Evolutionary conservation across 2,113 vertebrate species (phyloP), one percentile per base, ranked within the genome.

Genomic region (Orthochromis malagaraziensis): DNA sequence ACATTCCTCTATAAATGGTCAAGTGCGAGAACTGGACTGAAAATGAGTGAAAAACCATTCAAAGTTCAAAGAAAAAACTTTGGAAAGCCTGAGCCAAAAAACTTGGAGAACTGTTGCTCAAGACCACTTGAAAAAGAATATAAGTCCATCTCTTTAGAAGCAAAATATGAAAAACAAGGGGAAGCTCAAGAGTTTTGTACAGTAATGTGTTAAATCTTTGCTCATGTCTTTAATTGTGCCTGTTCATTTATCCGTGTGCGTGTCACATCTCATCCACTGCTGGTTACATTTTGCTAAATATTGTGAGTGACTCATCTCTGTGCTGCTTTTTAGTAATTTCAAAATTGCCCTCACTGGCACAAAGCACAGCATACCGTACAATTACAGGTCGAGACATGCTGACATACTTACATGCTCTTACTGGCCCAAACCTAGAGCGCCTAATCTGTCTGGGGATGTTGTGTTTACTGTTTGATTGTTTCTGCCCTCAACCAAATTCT

Each of bases 351-450:
- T 86, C 2, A 3, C 70, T 90, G 88, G 84, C 51, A 70, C 87
- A 86, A 53, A 26, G 33, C 82, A 58, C 13, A 42, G 42, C 55
- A 83, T 65, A 26, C 65, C 33, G 35, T 54, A 19, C 55, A 84
- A 63, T 86, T 81, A 63, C 87, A 84, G 86, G 87, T 87, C 40
- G 24, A 73, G 81, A 88, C 86, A 81, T 73, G 91, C 65, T 90
- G 86, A 90, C 90, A 87, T 87, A 55, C 81, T 73, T 35, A 3
- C 51, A 31, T 68, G 49, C 55, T 53, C 54, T 82, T 47, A 7
- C 47, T 24, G 85, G 40, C 11, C 84, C 49, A 84, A 79, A 88
- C 45, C 58, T 24, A 35, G 55, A 85, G 47, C n/a, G 82, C 24
- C 29, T 85, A 57, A 21, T 82, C 29, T 45, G 31, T 88, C 9